Evolutionary conservation across 2,888 invertebrate genomes (phyloP), one percentile per base, ranked within the genome.

Genomic region (Tuberolachnus salignus): DNA sequence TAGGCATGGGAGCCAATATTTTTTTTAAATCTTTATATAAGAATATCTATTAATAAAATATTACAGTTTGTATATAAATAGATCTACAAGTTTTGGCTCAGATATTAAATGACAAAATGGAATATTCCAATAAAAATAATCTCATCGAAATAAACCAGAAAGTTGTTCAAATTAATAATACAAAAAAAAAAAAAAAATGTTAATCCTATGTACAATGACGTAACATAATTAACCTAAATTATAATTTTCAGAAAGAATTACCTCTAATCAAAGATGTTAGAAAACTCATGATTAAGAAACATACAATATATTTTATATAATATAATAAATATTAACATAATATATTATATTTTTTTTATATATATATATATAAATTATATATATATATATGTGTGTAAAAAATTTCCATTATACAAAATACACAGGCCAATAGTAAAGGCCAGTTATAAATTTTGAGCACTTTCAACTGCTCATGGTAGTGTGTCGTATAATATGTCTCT

Each of bases 401-500:
- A 23, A 19, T 59, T 46, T 59, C 59, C 9, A 59, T 78, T 69
- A 59, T 34, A 69, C 19, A 53, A 61, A 70, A 78, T 78, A 44
- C 14, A 74, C 23, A 6, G 23, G 19, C 49, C 44, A 26, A 63
- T 26, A 42, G 8, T 61, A 16, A 67, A 44, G 42, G 19, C 66
- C 26, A 23, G 34, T 44, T 57, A 55, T 34, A 21, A 23, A 49
- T 21, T 44, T 49, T 19, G 46, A 13, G 46, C 13, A 19, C 16
- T 61, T 72, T 34, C 4, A 46, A 53, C 34, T 21, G 21, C 46
- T 80, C 91, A 91, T 80, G 94, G 94, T 86, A 95, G 87, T 83
- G 94, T 91, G 85, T 97, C 96, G 84, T 90, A 90, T 59, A 98
- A 87, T 85, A 96, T 93, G 86, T 96, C 94, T 87, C 93, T 95